Base-by-base conservation (phyloP, 2,888 invertebrate genomes). In the Andricus curvator region DNA sequence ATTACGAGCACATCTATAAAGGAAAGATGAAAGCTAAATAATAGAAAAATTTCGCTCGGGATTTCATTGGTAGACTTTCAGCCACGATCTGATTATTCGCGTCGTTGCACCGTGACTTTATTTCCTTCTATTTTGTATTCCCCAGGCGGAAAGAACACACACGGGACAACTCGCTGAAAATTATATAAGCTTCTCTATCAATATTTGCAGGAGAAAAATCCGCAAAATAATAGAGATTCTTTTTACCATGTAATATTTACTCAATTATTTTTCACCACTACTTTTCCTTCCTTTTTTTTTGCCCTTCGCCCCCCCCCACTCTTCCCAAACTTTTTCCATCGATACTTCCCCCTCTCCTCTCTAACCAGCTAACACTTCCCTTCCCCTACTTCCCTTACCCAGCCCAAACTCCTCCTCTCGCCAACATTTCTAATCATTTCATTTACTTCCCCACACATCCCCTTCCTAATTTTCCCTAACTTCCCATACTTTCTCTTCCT, bases 91-190 rank as follows among this genome's bases (percentile, higher is more conserved):
- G 70, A 70, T 70, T 70, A 70, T 70, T 70, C 70, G 70, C 70
- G 4, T 70, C 70, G 48, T 29, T 70, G 70, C 70, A 70, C 70
- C 51, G 48, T 70, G 48, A 70, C 48, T 70, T 70, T 70, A 48
- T 70, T 70, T 70, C 70, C 48, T 29, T 22, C 70, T 70, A 70
- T 70, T 70, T 70, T 48, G 48, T 70, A 70, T 51, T 70, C 70
- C 29, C 25, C 70, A 11, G 29, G 48, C 70, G 29, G 29, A 51
- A 29, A 70, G 25, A 22, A 48, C 17, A 20, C 56, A 65, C 29
- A 33, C 9, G 8, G 8, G 8, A 66, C 37, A 66, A 67, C 4
- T 41, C 67, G 20, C 33, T 25, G 48, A 70, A 48, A 70, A 51
- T n/a, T 29, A 8, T 29, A 70, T 70, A 51, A 48, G 44, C 25